Evolutionary conservation across 2,797 vertebrate genomes (phyloP).

Genomic region (Psittacula echo): DNA sequence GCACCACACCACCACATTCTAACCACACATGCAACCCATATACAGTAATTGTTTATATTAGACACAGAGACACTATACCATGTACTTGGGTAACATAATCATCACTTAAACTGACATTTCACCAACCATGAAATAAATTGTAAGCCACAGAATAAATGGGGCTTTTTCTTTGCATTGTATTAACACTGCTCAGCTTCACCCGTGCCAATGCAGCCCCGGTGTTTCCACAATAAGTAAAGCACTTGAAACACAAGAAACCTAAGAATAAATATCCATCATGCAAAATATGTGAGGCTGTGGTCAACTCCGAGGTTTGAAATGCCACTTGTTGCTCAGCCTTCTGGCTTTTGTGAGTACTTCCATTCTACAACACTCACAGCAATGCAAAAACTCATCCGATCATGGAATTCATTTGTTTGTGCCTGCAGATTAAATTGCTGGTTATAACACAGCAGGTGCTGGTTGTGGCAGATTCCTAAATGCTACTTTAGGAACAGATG

Average conservation of each 20-base stretch:
- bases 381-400: neutral
- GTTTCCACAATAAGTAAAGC: neutral
- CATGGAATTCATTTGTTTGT: slow-evolving; percentile 3
- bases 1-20: neutral
- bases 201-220: neutral
- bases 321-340: slow-evolving; percentile 54
- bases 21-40: slow-evolving; percentile 44
- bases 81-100: slow-evolving; percentile 41
- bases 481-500: slow-evolving; percentile 57
- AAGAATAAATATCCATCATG: slow-evolving; percentile 18
- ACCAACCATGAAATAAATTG: slow-evolving; percentile 52
- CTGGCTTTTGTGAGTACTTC: slow-evolving; percentile 21
- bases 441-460: slow-evolving; percentile 49
- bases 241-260: slow-evolving; percentile 12
- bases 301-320: slow-evolving; percentile 27
- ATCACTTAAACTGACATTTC: slow-evolving; percentile 37
- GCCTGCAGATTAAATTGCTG: slow-evolving; percentile 63
- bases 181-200: neutral
- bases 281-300: slow-evolving; percentile 23
- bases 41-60: slow-evolving; percentile 30
- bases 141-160: slow-evolving; percentile 46
- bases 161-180: neutral
- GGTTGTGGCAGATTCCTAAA: slow-evolving; percentile 36
- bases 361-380: slow-evolving; percentile 3
- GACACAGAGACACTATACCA: slow-evolving; percentile 7